Percentiles rank a stretch among this genome's conserved stretches.
Conservation (phyloP, 2,888 invertebrate species). For the Apomyelois bistriatella region DNA sequence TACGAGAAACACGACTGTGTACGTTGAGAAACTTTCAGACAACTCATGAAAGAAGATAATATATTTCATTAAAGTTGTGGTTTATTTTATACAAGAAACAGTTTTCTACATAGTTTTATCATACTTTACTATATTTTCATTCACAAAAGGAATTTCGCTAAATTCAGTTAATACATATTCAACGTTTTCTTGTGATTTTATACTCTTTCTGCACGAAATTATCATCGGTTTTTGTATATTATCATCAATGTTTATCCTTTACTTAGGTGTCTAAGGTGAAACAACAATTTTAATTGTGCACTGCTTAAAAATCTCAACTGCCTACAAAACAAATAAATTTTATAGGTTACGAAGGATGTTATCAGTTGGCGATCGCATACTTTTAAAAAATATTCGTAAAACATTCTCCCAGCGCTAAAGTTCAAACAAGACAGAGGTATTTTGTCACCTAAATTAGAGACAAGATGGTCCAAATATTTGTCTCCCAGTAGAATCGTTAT, state of each 20-base stretch:
- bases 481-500: conserved; percentile 1
- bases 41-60: background rate
- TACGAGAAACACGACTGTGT: background rate
- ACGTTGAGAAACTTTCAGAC: background rate
- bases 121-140: too few species aligned
- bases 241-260: too few species aligned
- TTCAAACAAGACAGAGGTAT: conserved; percentile 12
- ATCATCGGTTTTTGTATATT: too few species aligned
- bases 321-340: background rate
- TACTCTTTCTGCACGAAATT: too few species aligned
- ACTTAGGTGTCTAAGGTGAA: too few species aligned
- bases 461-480: conserved; percentile 8
- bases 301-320: too few species aligned
- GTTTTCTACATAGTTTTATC: too few species aligned
- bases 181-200: too few species aligned
- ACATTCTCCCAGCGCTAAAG: conserved; percentile 1
- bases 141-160: too few species aligned
- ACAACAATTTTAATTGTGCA: too few species aligned
- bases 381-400: background rate
- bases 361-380: background rate
- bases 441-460: conserved; percentile 6
- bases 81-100: background rate
- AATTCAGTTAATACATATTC: too few species aligned
- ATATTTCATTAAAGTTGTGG: background rate
- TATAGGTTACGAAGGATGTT: background rate